Evolutionary conservation across 2,113 vertebrate genomes (phyloP).

Genomic region (Conger conger): DNA sequence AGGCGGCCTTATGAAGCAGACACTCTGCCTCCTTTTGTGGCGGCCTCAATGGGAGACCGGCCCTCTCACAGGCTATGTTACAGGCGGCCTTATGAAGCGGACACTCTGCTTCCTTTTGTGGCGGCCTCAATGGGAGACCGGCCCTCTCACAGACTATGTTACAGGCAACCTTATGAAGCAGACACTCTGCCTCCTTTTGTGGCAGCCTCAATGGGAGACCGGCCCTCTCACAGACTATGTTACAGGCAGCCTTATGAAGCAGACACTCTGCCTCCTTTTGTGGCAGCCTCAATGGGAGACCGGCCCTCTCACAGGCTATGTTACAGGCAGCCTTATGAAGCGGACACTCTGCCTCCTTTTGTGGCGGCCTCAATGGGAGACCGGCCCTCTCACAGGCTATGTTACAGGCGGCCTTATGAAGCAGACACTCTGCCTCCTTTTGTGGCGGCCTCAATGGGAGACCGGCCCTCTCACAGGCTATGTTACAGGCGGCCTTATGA

Average conservation of each 20-base stretch:
- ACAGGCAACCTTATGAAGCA: conserved; percentile 72
- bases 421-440: conserved; percentile 74
- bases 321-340: conserved; percentile 74
- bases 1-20: conserved; percentile 71
- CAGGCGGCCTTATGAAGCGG: conserved; percentile 72
- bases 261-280: conserved; percentile 72
- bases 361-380: conserved; percentile 62
- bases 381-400: conserved; percentile 71
- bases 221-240: conserved; percentile 73
- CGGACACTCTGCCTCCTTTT: conserved; percentile 72
- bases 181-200: conserved; percentile 71
- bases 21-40: conserved; percentile 68
- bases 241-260: conserved; percentile 73
- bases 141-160: conserved; percentile 75
- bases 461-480: conserved; percentile 71
- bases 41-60: conserved; percentile 62
- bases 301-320: conserved; percentile 71
- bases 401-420: conserved; percentile 74
- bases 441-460: conserved; percentile 61
- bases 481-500: conserved; percentile 74
- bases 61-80: conserved; percentile 75
- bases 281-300: conserved; percentile 62
- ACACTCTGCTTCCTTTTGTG: conserved; percentile 73
- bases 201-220: conserved; percentile 61
- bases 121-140: conserved; percentile 60